These are phyloP conservation scores for Helleia helle DNA, from an alignment of 2,888 invertebrate genomes.

Conservation along the genomic window DNA sequence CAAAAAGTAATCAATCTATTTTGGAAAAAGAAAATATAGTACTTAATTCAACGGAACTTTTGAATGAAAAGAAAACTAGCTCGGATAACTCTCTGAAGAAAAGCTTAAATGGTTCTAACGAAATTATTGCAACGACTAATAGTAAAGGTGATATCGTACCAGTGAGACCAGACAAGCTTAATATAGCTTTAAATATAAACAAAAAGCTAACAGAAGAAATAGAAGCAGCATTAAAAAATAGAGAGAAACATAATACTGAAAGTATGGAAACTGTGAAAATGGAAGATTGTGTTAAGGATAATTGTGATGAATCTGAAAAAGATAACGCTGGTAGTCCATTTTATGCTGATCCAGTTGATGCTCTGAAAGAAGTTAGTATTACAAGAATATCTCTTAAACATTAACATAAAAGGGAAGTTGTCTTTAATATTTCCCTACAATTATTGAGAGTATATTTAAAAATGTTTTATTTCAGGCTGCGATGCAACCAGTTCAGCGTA, in stretches of 20 bases:
- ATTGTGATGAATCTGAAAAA: constrained; percentile 47
- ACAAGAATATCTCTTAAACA: too few relatives aligned
- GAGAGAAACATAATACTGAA: constrained; percentile 52
- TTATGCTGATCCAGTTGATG: constrained; percentile 92
- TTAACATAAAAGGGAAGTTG: too few relatives aligned
- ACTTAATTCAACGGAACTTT: constrained; percentile 54
- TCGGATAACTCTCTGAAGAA: constrained; percentile 54
- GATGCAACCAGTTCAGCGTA: constrained; percentile 55
- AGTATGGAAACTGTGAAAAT: constrained; percentile 68
- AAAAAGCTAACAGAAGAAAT: constrained; percentile 67
- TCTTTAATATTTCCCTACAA: too few relatives aligned
- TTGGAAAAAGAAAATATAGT: constrained; percentile 61
- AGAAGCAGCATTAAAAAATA: constrained; percentile 53
- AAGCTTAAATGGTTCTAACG: constrained; percentile 51
- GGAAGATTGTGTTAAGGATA: constrained; percentile 49
- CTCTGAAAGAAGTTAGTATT: constrained; percentile 75
- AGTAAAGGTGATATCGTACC: constrained; percentile 63
- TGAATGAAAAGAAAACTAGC: constrained; percentile 54
- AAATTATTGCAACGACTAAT: constrained; percentile 65
- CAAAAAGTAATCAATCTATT: constrained; percentile 63
- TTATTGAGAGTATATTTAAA: too few relatives aligned
- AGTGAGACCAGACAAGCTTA: constrained; percentile 66
- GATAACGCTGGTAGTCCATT: constrained; percentile 88
- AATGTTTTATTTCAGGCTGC: constrained; percentile 43
- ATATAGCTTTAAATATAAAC: constrained; percentile 61